phyloP scores from a whole-genome alignment of 2,797 vertebrate species.

The Diplodus puntazzo region DNA sequence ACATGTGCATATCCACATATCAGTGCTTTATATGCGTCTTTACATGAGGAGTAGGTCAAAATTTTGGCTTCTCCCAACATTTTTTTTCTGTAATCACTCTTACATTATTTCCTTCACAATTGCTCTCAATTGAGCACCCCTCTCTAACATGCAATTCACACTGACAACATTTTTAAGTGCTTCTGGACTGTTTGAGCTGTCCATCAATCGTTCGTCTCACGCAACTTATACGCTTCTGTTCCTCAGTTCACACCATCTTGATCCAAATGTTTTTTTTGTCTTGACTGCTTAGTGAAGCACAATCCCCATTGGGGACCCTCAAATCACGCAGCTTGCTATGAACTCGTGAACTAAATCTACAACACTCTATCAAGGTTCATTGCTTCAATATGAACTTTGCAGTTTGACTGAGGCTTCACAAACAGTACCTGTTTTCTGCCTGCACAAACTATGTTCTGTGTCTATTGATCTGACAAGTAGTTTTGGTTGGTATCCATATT shows the following conservation, averaged over 20 bases:
- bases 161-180: constrained; percentile 47
- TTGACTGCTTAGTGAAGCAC: constrained; percentile 21
- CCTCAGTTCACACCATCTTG: constrained; percentile 10
- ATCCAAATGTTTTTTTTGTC: constrained; percentile 30
- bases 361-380: background rate
- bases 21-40: constrained; percentile 2
- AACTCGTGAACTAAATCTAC: constrained; percentile 17
- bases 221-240: constrained; percentile 30
- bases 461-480: background rate
- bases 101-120: constrained; percentile 16
- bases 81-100: background rate
- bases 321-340: constrained; percentile 22
- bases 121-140: constrained; percentile 16
- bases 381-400: background rate
- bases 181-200: constrained; percentile 46
- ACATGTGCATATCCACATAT: constrained; percentile 14
- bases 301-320: background rate
- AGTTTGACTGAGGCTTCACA: background rate
- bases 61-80: constrained; percentile 14
- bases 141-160: constrained; percentile 21
- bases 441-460: background rate
- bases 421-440: background rate
- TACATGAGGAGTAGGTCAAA: constrained; percentile 5
- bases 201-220: constrained; percentile 48
- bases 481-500: background rate